These are phyloP conservation scores for Elaeidobius kamerunicus DNA, from an alignment of 2,888 invertebrate genomes.

Conservation along the genomic window DNA sequence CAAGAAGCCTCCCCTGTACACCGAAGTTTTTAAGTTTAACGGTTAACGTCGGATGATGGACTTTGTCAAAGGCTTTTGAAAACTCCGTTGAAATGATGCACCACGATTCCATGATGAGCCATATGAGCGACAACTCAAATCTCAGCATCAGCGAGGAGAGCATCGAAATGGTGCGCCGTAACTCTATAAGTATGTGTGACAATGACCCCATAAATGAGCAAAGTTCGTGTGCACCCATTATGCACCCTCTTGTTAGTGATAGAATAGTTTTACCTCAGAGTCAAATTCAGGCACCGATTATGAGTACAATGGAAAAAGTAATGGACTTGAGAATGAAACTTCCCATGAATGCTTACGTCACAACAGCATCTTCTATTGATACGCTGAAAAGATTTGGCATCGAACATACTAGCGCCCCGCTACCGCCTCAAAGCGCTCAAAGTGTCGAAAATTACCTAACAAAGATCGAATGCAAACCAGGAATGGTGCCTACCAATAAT, in stretches of 20 bases:
- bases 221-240: slow-evolving; percentile 37
- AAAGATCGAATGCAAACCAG: slow-evolving; percentile 50
- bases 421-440: slow-evolving; percentile 58
- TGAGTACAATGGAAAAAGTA: slow-evolving; percentile 51
- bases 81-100: slow-evolving; percentile 53
- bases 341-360: slow-evolving; percentile 48
- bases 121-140: slow-evolving; percentile 45
- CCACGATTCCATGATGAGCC: slow-evolving; percentile 37
- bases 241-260: slow-evolving; percentile 32
- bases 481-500: slow-evolving; percentile 5
- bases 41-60: too few relatives aligned
- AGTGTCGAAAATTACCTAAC: slow-evolving; percentile 59
- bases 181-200: slow-evolving; percentile 37
- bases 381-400: slow-evolving; percentile 53
- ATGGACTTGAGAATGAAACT: slow-evolving; percentile 70
- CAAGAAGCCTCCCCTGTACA: too few relatives aligned
- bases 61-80: slow-evolving; percentile 51
- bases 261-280: slow-evolving; percentile 28
- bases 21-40: too few relatives aligned
- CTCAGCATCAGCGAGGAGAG: slow-evolving; percentile 44
- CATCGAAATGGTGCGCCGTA: slow-evolving; percentile 42
- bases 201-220: slow-evolving; percentile 39
- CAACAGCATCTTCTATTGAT: slow-evolving; percentile 57
- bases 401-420: slow-evolving; percentile 49
- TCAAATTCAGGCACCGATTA: slow-evolving; percentile 13